Percentiles rank a stretch among this genome's conserved stretches.
Conservation (phyloP, 2,113 vertebrate species). For the Spilogale gracilis region DNA sequence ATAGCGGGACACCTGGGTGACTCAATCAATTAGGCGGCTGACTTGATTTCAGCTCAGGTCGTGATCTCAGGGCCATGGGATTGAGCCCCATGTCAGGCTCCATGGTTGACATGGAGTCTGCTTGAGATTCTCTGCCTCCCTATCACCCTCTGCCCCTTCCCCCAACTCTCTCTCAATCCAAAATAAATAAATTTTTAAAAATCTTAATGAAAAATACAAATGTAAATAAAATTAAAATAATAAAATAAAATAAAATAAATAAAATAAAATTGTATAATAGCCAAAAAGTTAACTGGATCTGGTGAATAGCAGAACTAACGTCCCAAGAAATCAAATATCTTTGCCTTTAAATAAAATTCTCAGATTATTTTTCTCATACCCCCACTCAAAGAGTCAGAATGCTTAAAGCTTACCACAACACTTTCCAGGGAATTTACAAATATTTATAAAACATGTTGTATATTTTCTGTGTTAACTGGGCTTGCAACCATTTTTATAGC, state of each 20-base stretch:
- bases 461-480: background rate
- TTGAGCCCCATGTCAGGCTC: background rate
- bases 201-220: background rate
- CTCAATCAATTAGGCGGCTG: background rate
- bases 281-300: background rate
- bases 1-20: background rate
- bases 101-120: background rate
- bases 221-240: background rate
- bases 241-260: no score
- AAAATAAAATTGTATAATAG: background rate
- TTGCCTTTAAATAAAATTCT: constrained; percentile 1
- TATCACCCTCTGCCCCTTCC: background rate
- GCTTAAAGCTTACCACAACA: constrained; percentile 27
- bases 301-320: background rate
- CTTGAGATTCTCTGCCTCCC: background rate
- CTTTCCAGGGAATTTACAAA: background rate
- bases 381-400: background rate
- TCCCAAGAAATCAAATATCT: background rate
- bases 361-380: constrained; percentile 38
- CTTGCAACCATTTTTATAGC: constrained; percentile 21
- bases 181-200: background rate
- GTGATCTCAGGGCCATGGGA: background rate
- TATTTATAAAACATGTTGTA: background rate
- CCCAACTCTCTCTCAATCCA: background rate
- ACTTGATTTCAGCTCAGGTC: background rate